Evolutionary conservation across 2,888 invertebrate species (phyloP).

Genomic region (Dendrolimus houi): DNA sequence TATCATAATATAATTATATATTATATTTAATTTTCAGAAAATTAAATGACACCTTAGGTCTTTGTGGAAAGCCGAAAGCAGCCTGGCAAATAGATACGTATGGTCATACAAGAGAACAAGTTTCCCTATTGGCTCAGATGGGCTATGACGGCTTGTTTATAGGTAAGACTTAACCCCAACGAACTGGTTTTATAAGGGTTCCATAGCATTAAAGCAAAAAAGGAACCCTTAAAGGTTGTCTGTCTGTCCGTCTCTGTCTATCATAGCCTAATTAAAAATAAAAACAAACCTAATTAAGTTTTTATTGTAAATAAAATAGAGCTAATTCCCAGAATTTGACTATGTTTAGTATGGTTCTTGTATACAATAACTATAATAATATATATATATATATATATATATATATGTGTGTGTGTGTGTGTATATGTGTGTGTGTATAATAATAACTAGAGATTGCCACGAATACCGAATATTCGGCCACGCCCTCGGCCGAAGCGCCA

Average conservation of each 20-base stretch:
- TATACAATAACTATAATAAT: too few relatives aligned
- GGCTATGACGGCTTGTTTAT: constrained; percentile 85
- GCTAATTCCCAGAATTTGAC: neutral
- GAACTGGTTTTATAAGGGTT: too few relatives aligned
- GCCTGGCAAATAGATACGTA: constrained; percentile 94
- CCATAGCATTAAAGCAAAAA: too few relatives aligned
- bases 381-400: too few relatives aligned
- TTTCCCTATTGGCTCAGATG: constrained; percentile 79
- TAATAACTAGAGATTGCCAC: too few relatives aligned
- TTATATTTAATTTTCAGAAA: constrained; percentile 46
- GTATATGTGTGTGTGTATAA: too few relatives aligned
- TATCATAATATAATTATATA: neutral
- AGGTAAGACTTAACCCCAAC: constrained; percentile 31
- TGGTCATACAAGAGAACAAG: constrained; percentile 83
- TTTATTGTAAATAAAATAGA: neutral
- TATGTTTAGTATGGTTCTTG: neutral
- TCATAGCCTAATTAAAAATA: neutral
- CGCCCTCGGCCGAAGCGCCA: too few relatives aligned
- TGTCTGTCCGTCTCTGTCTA: too few relatives aligned
- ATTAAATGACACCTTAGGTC: constrained; percentile 81
- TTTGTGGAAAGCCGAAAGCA: constrained; percentile 83
- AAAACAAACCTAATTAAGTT: neutral
- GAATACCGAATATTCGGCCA: too few relatives aligned
- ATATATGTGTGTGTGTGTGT: too few relatives aligned
- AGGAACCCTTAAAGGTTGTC: too few relatives aligned